A percentile compares a stretch with the other conserved stretches of the same genome.
phyloP scores from a whole-genome alignment of 2,113 vertebrate species.

The Paramormyrops kingsleyae region DNA sequence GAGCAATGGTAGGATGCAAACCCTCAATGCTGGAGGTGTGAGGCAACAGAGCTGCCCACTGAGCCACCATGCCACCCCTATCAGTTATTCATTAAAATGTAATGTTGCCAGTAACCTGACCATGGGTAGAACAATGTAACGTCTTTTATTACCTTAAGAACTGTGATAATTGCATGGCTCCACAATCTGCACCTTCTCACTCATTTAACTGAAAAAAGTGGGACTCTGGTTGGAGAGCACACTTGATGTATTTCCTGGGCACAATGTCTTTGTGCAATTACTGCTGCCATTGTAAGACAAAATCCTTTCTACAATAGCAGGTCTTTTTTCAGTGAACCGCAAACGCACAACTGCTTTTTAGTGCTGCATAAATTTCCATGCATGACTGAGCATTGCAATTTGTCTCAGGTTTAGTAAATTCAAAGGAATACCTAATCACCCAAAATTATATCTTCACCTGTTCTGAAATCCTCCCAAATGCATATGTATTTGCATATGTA shows the following conservation, averaged over 20 bases:
- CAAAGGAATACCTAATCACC: constrained; percentile 9
- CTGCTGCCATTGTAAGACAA: constrained; percentile 10
- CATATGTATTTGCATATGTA: constrained; percentile 5
- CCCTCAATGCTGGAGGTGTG: not conserved
- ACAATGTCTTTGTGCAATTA: not conserved
- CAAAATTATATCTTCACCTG: constrained; percentile 4
- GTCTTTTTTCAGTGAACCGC: constrained; percentile 10
- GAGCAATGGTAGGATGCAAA: not conserved
- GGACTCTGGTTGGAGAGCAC: not conserved
- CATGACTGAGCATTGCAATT: constrained; percentile 8
- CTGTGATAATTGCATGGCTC: not conserved
- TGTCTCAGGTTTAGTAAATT: constrained; percentile 12
- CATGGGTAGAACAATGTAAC: not conserved
- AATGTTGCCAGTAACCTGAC: not conserved
- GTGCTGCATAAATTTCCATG: constrained; percentile 11
- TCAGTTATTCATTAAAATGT: not conserved
- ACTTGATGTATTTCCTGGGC: not conserved
- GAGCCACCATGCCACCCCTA: not conserved
- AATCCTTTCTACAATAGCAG: not conserved
- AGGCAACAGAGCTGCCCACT: not conserved
- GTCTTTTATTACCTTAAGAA: not conserved
- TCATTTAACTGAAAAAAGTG: constrained; percentile 1
- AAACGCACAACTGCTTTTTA: constrained; percentile 10
- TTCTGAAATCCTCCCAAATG: not conserved
- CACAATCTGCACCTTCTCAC: not conserved